phyloP scores from a whole-genome alignment of 2,797 vertebrate genomes.

The Mareca strepera region DNA sequence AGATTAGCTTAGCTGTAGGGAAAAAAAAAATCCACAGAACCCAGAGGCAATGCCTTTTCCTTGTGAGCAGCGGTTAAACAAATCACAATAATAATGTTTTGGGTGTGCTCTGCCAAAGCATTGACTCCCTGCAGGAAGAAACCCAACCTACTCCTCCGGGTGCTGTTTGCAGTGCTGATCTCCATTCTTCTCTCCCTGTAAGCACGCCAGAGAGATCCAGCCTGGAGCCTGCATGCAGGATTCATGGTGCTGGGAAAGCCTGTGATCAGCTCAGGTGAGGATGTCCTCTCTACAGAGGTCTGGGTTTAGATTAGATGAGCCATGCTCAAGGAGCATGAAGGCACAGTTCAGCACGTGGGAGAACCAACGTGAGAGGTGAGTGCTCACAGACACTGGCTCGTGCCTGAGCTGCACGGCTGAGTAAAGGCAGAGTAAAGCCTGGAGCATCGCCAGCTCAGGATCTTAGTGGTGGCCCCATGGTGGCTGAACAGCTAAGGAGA shows the following conservation, averaged over 20 bases:
- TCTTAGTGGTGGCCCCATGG: neutral
- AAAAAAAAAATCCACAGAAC: neutral
- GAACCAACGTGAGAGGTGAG: neutral
- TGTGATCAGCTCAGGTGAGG: neutral
- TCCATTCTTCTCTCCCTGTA: slow-evolving; percentile 29
- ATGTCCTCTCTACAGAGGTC: neutral
- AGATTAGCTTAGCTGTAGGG: neutral
- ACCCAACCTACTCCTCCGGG: slow-evolving; percentile 49
- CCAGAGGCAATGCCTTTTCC: slow-evolving; percentile 6
- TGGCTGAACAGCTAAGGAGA: neutral
- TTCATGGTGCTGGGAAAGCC: neutral
- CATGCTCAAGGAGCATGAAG: neutral
- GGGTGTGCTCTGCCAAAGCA: slow-evolving; percentile 11
- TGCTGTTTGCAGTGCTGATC: slow-evolving; percentile 49
- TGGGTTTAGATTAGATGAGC: neutral
- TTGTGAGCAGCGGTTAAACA: slow-evolving; percentile 3
- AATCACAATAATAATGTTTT: slow-evolving; percentile 23
- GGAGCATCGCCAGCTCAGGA: neutral
- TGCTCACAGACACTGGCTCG: neutral
- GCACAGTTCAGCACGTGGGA: neutral
- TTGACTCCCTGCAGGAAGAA: slow-evolving; percentile 38
- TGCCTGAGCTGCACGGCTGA: neutral
- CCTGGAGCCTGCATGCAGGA: neutral
- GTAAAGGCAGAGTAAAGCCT: neutral
- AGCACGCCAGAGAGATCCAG: neutral